Conservation (phyloP, 2,113 vertebrate species). For the Anguilla japonica region DNA sequence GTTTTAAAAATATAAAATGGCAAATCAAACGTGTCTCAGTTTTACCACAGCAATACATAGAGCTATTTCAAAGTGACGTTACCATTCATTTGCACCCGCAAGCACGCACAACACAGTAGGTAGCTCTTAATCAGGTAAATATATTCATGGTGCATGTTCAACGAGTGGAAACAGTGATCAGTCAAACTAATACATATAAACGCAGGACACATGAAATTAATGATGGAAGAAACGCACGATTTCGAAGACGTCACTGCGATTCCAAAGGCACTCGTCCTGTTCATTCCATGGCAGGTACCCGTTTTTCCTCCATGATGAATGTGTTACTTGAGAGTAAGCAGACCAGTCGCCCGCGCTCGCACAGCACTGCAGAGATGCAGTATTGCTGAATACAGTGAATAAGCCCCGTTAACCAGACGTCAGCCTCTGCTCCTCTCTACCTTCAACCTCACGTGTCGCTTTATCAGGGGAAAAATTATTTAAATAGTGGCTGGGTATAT, state of each 20-base stretch:
- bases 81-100: background rate
- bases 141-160: too few relatives aligned
- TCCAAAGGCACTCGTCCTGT: constrained; percentile 25
- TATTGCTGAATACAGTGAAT: background rate
- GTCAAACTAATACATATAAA: background rate
- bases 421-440: background rate
- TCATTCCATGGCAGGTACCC: constrained; percentile 47
- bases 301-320: constrained; percentile 62
- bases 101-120: background rate
- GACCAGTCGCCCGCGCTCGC: constrained; percentile 12
- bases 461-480: background rate
- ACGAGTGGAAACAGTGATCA: background rate
- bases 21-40: background rate
- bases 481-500: background rate
- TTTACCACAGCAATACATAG: background rate
- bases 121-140: background rate
- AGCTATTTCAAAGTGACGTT: background rate
- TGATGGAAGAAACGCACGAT: constrained; percentile 4
- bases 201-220: background rate
- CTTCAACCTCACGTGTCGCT: background rate
- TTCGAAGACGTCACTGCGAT: constrained; percentile 21
- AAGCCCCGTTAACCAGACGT: background rate
- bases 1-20: background rate
- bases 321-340: constrained; percentile 31
- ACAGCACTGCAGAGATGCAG: constrained; percentile 40